These are phyloP conservation scores for Aegithalos caudatus DNA, from an alignment of 2,113 vertebrate genomes.

Conservation along the genomic window DNA sequence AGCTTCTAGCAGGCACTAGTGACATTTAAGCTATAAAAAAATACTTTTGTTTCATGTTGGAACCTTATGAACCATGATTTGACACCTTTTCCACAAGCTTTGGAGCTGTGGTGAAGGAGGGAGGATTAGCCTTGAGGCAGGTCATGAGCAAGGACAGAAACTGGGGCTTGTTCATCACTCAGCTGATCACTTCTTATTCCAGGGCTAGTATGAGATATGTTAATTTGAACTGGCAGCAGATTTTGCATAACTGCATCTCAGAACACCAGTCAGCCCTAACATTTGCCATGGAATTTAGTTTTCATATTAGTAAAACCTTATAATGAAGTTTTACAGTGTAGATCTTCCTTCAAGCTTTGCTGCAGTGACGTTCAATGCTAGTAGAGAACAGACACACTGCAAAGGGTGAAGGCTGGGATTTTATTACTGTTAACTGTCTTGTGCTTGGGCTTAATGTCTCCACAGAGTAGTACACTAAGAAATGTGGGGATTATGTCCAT, in stretches of 20 bases:
- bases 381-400: background rate
- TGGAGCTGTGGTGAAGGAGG: background rate
- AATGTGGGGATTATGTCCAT: rapidly evolving
- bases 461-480: background rate
- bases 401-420: background rate
- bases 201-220: background rate
- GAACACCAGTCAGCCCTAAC: background rate
- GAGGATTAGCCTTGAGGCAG: background rate
- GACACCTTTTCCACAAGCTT: background rate
- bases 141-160: background rate
- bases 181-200: background rate
- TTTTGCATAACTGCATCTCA: constrained; percentile 6
- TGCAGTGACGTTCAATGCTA: background rate
- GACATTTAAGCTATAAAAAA: background rate
- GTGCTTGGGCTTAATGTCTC: background rate
- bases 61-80: background rate
- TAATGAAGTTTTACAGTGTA: background rate
- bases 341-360: background rate
- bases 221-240: constrained; percentile 17
- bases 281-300: background rate
- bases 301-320: background rate
- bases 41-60: background rate
- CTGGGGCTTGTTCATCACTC: background rate
- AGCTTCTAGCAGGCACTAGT: background rate
- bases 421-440: background rate